Base-by-base conservation (phyloP, 2,113 vertebrate genomes). In the Lanius collurio region DNA sequence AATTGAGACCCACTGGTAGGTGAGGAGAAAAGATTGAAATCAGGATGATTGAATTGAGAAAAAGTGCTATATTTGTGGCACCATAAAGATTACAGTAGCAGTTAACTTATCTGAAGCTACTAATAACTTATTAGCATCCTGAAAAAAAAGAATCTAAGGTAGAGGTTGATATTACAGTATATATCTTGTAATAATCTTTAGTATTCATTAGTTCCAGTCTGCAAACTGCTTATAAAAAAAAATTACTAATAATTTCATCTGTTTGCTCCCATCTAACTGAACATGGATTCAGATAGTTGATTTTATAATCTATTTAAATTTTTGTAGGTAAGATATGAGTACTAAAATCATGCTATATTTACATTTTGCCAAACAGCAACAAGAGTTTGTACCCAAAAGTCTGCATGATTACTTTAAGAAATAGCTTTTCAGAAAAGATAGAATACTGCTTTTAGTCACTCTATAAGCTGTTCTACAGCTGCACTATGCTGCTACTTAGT, bases 401-500 rank as follows among this genome's bases (percentile, higher is more conserved):
- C 7, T 22, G 35, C 42, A 26, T 52, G 21, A 53, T 94, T 91
- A 94, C 93, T 96, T 95, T 90, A 93, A 94, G 90, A 96, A 95
- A 91, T 23, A 90, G 79, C 46, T 93, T 95, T 94, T 88, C 39
- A 49, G 70, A 91, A 85, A 87, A 37, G 6, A 35, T 57, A 18
- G 94, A 87, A 92, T 93, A 41, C 56, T 93, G 11, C 60, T 90
- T 97, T 87, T 93, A 87, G 53, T 89, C 62, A 76, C 2, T 11
- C 46, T 57, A 21, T 76, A 93, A 95, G 49, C 15, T 80, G 35
- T 85, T 77, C 57, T 78, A 24, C 78, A 74, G 49, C 70, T 57
- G 31, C 41, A 9, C 31, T 87, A 59, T 85, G 81, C 69, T 92
- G 33, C 60, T 67, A 53, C 28, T 87, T 74, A 49, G 47, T 80